Conservation (phyloP, 2,113 vertebrate genomes). For the Corythornis vintsioides region DNA sequence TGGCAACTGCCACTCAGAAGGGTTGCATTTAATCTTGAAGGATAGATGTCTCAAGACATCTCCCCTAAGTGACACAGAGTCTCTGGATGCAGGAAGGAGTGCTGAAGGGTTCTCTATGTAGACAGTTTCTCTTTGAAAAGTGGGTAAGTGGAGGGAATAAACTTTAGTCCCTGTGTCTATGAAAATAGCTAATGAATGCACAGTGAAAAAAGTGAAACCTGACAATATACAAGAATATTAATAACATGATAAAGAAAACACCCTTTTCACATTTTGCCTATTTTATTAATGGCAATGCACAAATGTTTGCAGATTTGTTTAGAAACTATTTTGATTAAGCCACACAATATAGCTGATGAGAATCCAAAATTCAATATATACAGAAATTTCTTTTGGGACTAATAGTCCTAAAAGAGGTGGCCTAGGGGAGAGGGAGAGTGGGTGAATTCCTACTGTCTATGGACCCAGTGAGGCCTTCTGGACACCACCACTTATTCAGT, state of each 20-base stretch:
- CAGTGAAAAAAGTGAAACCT: not conserved
- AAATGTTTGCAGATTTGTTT: not conserved
- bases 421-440: not conserved
- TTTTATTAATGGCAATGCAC: not conserved
- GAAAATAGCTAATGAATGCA: not conserved
- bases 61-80: conserved; percentile 45
- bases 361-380: not conserved
- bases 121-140: not conserved
- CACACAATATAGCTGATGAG: not conserved
- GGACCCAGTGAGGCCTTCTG: not conserved
- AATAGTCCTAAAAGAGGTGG: not conserved
- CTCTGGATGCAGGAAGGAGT: conserved; percentile 2
- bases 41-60: conserved; percentile 70
- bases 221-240: not conserved
- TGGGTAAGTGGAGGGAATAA: not conserved
- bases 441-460: not conserved
- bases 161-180: not conserved
- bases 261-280: not conserved
- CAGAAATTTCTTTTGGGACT: not conserved
- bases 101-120: not conserved
- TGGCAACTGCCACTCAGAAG: conserved; percentile 76
- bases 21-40: conserved; percentile 76
- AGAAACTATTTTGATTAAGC: not conserved
- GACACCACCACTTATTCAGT: not conserved
- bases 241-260: not conserved